A percentile compares a stretch with the other conserved stretches of the same genome.
Conservation (phyloP, 2,113 vertebrate species). For the Cairina moschata region DNA sequence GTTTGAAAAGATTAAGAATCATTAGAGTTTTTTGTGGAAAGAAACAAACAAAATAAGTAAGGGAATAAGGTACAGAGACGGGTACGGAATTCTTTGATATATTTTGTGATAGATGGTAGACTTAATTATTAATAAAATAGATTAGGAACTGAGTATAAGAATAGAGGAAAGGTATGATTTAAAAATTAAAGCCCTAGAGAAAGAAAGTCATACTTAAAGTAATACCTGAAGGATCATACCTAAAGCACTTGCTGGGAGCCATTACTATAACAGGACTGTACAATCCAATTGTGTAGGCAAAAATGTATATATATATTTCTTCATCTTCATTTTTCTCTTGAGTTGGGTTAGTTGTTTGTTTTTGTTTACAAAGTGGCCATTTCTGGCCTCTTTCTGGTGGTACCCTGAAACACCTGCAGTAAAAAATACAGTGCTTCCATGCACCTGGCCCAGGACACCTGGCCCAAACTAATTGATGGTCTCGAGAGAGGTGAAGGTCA, state of each 20-base stretch:
- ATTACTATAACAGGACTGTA: neutral
- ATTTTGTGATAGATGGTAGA: neutral
- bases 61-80: neutral
- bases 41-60: neutral
- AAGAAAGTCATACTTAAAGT: neutral
- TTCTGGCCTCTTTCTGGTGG: neutral
- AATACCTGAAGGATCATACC: neutral
- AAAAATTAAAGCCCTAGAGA: neutral
- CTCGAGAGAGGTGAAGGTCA: neutral
- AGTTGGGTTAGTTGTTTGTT: neutral
- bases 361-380: neutral
- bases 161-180: neutral
- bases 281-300: neutral
- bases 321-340: neutral
- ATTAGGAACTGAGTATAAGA: neutral
- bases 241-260: neutral
- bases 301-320: neutral
- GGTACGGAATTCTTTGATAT: neutral
- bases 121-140: slow-evolving; percentile 2
- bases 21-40: neutral
- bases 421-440: fast-evolving
- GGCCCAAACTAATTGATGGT: neutral
- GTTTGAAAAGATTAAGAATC: neutral
- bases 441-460: fast-evolving
- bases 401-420: neutral